A percentile compares a stretch with the other conserved stretches of the same genome.
These are phyloP conservation scores for Mustela lutreola DNA, from an alignment of 2,113 vertebrate genomes.

Conservation along the genomic window DNA sequence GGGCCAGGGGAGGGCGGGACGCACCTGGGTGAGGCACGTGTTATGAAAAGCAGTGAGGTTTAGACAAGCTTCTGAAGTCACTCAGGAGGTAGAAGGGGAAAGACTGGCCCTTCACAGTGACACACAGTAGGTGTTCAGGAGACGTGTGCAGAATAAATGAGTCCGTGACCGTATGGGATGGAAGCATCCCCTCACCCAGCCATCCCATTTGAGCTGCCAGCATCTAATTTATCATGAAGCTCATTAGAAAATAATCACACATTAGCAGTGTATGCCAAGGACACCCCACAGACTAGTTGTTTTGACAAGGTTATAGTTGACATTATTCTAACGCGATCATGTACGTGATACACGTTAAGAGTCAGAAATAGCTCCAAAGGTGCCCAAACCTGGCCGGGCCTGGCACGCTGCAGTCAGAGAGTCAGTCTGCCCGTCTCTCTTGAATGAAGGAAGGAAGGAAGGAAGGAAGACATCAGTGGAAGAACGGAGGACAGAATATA, in stretches of 20 bases:
- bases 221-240: not conserved
- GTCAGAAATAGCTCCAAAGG: not conserved
- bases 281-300: not conserved
- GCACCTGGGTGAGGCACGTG: not conserved
- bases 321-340: not conserved
- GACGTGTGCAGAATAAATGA: not conserved
- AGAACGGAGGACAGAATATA: not conserved
- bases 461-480: not conserved
- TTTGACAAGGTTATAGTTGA: not conserved
- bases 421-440: not conserved
- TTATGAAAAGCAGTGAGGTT: accelerated
- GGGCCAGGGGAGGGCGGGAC: not conserved
- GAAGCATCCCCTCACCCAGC: not conserved
- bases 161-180: not conserved
- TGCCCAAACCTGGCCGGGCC: not conserved
- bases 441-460: slow-evolving; percentile 2
- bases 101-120: not conserved
- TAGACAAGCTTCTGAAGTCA: not conserved
- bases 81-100: not conserved
- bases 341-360: not conserved
- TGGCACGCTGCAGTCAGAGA: not conserved
- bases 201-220: not conserved
- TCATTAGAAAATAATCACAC: slow-evolving; percentile 16
- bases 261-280: not conserved
- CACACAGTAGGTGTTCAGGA: not conserved